Base-by-base conservation (phyloP, 2,113 vertebrate species). In the Periophthalmus modestus region DNA sequence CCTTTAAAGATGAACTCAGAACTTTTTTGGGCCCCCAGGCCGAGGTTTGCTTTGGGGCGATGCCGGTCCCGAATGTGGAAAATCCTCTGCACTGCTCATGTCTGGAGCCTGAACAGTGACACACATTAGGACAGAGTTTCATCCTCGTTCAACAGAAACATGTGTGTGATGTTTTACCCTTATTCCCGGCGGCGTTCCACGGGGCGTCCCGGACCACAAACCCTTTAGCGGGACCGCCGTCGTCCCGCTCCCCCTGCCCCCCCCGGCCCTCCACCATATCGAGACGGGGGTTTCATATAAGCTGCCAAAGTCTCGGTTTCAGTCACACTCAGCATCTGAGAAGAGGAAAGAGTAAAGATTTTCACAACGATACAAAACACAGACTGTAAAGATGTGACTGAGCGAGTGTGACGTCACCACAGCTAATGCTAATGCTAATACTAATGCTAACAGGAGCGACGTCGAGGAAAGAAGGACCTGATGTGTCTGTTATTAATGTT, bases 11-110 rank as follows among this genome's bases (percentile, higher is more conserved):
- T 47, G 5, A 63, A 69, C 80, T 94, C 88, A 95, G 88, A 94
- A 93, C 83, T 95, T 95, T 89, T 94, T 95, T n/a, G 73, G 94
- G 94, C 0, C 94, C 94, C 94, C 94, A 95, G 69, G 91, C 94
- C 0, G 94, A 94, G 1, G 87, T 82, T 75, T 94, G 93, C 81
- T 94, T 95, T n/a, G 93, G 93, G 50, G 93, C 90, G 72, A 94
- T 89, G 0, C 90, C 88, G 0, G 91, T 87, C 39, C 94, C 94
- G 1, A 95, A 95, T 0, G 93, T 94, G 21, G 94, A 86, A 95
- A 95, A 34, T 95, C 94, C 83, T 95, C 94, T 0, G 94, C 92
- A 0, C 94, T 95, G 92, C 93, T 95, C 93, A 95, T 91, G 68
- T 95, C 94, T 0, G 94, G 94, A 69, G 94, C 94, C 94, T 95